Evolutionary conservation across 2,113 vertebrate species (phyloP).

Genomic region (Zosterops japonicus): DNA sequence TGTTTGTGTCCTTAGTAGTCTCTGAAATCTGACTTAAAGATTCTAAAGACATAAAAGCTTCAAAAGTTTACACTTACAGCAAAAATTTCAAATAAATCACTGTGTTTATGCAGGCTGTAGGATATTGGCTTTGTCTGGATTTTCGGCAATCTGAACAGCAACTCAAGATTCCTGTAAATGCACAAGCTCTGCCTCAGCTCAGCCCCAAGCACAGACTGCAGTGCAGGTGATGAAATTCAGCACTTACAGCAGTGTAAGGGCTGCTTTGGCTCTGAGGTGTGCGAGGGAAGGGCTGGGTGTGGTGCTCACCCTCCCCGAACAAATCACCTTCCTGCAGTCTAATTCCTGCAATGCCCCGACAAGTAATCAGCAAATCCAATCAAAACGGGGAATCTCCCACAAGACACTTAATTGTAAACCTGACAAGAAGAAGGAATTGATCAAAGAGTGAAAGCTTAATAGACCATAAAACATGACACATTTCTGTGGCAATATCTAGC

Average conservation of each 20-base stretch:
- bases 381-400: neutral
- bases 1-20: neutral
- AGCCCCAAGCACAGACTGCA: neutral
- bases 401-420: neutral
- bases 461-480: fast-evolving
- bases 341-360: neutral
- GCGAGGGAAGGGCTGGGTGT: neutral
- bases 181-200: neutral
- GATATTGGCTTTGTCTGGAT: neutral
- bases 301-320: neutral
- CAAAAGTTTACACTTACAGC: neutral
- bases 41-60: neutral
- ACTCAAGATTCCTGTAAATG: neutral
- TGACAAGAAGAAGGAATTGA: neutral
- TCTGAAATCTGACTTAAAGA: neutral
- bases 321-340: neutral
- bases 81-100: neutral
- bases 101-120: neutral
- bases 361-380: neutral
- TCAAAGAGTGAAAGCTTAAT: neutral
- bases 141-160: neutral
- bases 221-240: neutral
- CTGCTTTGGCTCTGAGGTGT: neutral
- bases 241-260: fast-evolving
- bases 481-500: neutral